Percentiles rank a stretch among this genome's conserved stretches.
Evolutionary conservation across 2,113 vertebrate genomes (phyloP).

Genomic region (Halcyon senegalensis): DNA sequence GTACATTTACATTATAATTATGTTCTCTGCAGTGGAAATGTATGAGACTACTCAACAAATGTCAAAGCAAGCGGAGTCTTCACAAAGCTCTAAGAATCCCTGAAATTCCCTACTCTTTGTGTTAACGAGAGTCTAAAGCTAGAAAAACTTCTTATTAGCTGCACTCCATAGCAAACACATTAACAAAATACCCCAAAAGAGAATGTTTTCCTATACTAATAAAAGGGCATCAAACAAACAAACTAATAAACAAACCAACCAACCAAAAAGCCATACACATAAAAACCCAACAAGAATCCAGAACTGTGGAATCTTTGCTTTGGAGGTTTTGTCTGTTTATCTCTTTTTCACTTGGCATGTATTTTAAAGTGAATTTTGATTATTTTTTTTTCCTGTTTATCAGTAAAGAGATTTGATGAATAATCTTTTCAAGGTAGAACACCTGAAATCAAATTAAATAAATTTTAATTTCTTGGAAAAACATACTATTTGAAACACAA

Average conservation of each 20-base stretch:
- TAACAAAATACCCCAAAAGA: background rate
- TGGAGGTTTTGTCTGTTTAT: background rate
- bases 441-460: background rate
- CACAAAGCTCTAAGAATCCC: slow-evolving; percentile 10
- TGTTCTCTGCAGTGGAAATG: background rate
- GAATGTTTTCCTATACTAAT: background rate
- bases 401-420: background rate
- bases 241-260: no score
- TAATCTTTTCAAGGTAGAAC: background rate
- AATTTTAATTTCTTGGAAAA: background rate
- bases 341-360: background rate
- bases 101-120: background rate
- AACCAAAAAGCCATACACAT: no score
- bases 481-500: background rate
- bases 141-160: background rate
- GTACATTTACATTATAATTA: background rate
- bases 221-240: background rate
- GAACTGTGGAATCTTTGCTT: fast-evolving
- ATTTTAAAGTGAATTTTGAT: background rate
- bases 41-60: background rate
- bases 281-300: background rate
- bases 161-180: background rate
- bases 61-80: background rate
- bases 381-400: background rate
- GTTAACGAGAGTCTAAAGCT: background rate